Evolutionary conservation across 2,797 vertebrate species (phyloP).

Genomic region (Brotula barbata): DNA sequence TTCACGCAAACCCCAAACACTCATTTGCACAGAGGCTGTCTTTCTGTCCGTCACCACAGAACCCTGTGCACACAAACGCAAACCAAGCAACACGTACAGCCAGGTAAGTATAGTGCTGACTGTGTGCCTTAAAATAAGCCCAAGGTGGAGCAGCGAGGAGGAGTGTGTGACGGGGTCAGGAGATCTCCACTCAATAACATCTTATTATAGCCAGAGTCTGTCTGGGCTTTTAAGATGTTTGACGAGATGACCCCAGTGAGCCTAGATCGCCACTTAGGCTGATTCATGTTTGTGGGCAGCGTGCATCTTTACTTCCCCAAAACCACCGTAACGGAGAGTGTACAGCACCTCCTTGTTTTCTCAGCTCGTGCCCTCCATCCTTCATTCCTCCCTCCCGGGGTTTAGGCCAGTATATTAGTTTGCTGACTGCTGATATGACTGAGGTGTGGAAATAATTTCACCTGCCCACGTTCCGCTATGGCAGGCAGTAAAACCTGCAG

Average conservation of each 20-base stretch:
- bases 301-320: conserved; percentile 6
- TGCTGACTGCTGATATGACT: neutral
- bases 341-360: conserved; percentile 5
- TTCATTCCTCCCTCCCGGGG: conserved; percentile 16
- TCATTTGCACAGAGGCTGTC: conserved; percentile 61
- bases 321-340: neutral
- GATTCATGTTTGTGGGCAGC: conserved; percentile 16
- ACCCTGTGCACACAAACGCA: conserved; percentile 25
- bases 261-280: conserved; percentile 50
- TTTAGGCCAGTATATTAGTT: neutral
- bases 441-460: neutral
- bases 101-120: conserved; percentile 70
- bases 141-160: conserved; percentile 51
- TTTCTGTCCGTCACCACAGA: conserved; percentile 41
- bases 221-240: conserved; percentile 73
- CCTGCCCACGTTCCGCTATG: neutral
- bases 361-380: conserved; percentile 2
- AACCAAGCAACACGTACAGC: conserved; percentile 51
- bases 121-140: conserved; percentile 70
- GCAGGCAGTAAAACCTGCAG: neutral
- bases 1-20: conserved; percentile 62
- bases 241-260: conserved; percentile 64
- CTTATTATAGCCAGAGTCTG: conserved; percentile 73
- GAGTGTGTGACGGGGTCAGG: conserved; percentile 54
- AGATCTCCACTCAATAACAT: conserved; percentile 68